Conservation (phyloP, 2,797 vertebrate species). For the Megalops cyprinoides region DNA sequence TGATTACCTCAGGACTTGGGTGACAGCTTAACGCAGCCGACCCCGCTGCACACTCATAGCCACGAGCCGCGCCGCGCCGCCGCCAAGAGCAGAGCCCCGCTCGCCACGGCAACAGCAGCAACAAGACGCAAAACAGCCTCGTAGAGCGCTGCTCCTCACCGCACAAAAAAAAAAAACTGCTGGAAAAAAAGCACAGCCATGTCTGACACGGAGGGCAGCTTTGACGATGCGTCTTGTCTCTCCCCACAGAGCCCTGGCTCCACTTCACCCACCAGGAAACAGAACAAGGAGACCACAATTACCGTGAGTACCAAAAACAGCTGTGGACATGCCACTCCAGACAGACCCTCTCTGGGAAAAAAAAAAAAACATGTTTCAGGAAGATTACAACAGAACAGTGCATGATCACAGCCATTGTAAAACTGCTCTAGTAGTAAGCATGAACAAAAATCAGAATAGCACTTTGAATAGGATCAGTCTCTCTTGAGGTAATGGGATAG, state of each 20-base stretch:
- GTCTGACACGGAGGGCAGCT: slow-evolving; percentile 74
- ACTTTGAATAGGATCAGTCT: neutral
- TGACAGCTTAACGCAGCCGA: slow-evolving; percentile 49
- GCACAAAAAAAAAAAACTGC: slow-evolving; percentile 4
- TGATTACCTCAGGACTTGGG: slow-evolving; percentile 51
- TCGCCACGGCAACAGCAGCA: slow-evolving; percentile 33
- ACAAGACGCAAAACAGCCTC: slow-evolving; percentile 30
- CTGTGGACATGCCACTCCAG: neutral
- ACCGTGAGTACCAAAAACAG: slow-evolving; percentile 77
- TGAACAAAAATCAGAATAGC: neutral
- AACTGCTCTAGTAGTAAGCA: neutral
- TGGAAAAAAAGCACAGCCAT: slow-evolving; percentile 46
- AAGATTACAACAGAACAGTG: neutral
- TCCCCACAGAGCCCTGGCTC: slow-evolving; percentile 86
- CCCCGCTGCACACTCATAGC: slow-evolving; percentile 46
- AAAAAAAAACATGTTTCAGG: no score
- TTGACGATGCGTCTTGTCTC: slow-evolving; percentile 72
- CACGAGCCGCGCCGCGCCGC: slow-evolving; percentile 44
- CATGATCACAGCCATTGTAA: neutral
- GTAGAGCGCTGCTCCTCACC: slow-evolving; percentile 31
- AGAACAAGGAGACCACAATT: slow-evolving; percentile 81
- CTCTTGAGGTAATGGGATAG: neutral
- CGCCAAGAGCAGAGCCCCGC: slow-evolving; percentile 52
- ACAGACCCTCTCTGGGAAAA: neutral
- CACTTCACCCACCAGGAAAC: slow-evolving; percentile 83